Base-by-base conservation (phyloP, 1,140 invertebrate species). In the Eupristina koningsbergeri region DNA sequence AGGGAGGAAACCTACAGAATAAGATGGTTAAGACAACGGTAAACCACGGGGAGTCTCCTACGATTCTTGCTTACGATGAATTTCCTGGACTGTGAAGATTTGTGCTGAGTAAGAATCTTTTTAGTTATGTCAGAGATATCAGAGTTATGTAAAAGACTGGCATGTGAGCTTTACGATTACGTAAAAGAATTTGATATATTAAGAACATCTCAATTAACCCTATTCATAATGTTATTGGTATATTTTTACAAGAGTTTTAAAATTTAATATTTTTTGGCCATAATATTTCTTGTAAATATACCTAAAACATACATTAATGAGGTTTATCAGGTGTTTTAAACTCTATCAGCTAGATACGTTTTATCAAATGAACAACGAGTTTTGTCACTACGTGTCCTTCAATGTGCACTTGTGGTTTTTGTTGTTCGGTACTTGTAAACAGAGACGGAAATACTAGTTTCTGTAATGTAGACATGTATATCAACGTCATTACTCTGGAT, bases 361-460 rank as follows among this genome's bases (percentile, higher is more conserved):
- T 64, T 61, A 78, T 78, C 7, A 8, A 31, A 39, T 19, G 34
- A 6, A n/a, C 19, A 36, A 31, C 29, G 58, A 26, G 73, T 75
- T 75, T 75, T 17, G 76, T 63, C 36, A 22, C 58, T 15, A 61
- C 64, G 31, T 67, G 64, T 78, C 15, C 11, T 15, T 78, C 36
- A 41, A 78, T 78, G 61, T 80, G 45, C n/a, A 64, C 63, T 69
- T 80, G 78, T 22, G 78, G 78, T 80, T 64, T 80, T 69, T 78
- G 76, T 64, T 45, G 61, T 34, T 34, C 22, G 53, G 36, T 15
- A 36, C 1, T 22, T 22, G n/a, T 19, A 13, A 36, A 41, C 79
- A 9, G 47, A 53, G 17, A 75, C 47, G 74, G 29, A 47, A 80
- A 80, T 64, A n/a, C 58, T 81, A 58, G 79, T 81, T 73, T 80